phyloP scores from a whole-genome alignment of 2,888 invertebrate genomes.

The Craniophora ligustri region DNA sequence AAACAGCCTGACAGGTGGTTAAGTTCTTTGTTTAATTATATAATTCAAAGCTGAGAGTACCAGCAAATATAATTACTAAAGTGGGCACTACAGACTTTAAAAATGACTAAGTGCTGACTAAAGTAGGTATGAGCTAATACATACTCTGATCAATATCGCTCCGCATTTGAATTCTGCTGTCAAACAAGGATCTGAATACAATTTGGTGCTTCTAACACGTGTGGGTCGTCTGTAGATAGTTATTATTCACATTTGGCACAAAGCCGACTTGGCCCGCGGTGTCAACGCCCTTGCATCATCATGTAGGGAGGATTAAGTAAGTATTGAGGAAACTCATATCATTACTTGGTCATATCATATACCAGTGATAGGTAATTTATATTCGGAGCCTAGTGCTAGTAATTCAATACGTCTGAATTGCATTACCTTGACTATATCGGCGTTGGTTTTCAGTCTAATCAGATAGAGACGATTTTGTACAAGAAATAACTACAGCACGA shows the following conservation, averaged over 20 bases:
- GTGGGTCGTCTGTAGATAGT: constrained; percentile 74
- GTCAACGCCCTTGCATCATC: constrained; percentile 68
- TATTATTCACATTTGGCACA: constrained; percentile 83
- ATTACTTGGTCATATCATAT: not conserved
- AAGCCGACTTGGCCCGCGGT: constrained; percentile 63
- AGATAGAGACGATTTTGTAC: no score
- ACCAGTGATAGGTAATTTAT: not conserved
- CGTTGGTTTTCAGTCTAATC: no score
- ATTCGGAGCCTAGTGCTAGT: no score
- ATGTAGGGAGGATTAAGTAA: constrained; percentile 59
- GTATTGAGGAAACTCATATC: constrained; percentile 29
- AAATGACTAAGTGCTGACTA: constrained; percentile 7
- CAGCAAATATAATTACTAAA: constrained; percentile 2
- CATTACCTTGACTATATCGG: constrained; percentile 8
- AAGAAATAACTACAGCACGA: no score
- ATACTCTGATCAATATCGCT: constrained; percentile 51
- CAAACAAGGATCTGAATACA: constrained; percentile 77
- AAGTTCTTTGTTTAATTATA: constrained; percentile 24
- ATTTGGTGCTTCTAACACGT: constrained; percentile 62
- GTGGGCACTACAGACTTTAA: constrained; percentile 7
- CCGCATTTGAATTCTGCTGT: constrained; percentile 70
- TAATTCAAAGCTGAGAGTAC: constrained; percentile 24
- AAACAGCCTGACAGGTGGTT: constrained; percentile 25
- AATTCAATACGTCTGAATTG: not conserved
- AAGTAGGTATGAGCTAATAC: constrained; percentile 11